Percentiles rank a stretch among this genome's conserved stretches.
These are phyloP conservation scores for Gasteruption jaculator DNA, from an alignment of 2,888 invertebrate species.

Conservation along the genomic window DNA sequence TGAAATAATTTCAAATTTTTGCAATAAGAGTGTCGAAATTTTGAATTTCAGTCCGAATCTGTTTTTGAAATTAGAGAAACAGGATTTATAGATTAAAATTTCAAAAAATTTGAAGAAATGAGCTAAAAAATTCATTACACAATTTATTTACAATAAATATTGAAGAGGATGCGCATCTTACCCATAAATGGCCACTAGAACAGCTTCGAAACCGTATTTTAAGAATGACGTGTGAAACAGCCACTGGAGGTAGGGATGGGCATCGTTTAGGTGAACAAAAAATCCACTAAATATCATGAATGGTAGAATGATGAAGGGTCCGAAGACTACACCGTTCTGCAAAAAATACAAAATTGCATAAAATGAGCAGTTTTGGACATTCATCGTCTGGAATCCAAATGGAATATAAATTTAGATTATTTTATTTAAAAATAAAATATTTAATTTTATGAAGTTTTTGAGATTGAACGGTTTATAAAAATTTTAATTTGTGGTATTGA, in stretches of 20 bases:
- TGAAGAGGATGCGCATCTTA: constrained; percentile 24
- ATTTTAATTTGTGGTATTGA: too few species aligned
- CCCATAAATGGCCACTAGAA: constrained; percentile 75
- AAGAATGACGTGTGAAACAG: constrained; percentile 83
- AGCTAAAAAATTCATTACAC: constrained; percentile 2
- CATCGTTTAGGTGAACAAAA: constrained; percentile 79
- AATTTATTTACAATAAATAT: not conserved
- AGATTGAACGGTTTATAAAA: too few species aligned
- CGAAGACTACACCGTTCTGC: constrained; percentile 85
- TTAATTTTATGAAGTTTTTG: constrained; percentile 5
- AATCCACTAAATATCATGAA: constrained; percentile 90
- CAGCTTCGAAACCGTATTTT: constrained; percentile 83
- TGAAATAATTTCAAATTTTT: too few species aligned
- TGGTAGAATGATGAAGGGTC: constrained; percentile 82
- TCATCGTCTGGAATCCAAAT: too few species aligned
- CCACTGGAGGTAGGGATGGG: constrained; percentile 76
- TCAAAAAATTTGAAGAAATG: constrained; percentile 4
- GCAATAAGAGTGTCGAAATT: too few species aligned
- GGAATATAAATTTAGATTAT: constrained; percentile 3
- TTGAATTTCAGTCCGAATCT: too few species aligned
- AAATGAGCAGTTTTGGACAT: too few species aligned
- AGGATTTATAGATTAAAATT: not conserved
- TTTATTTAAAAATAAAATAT: constrained; percentile 1
- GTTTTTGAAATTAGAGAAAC: not conserved
- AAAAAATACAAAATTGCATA: constrained; percentile 42